Base-by-base conservation (phyloP, 2,888 invertebrate species). In the Nycteola revayana region DNA sequence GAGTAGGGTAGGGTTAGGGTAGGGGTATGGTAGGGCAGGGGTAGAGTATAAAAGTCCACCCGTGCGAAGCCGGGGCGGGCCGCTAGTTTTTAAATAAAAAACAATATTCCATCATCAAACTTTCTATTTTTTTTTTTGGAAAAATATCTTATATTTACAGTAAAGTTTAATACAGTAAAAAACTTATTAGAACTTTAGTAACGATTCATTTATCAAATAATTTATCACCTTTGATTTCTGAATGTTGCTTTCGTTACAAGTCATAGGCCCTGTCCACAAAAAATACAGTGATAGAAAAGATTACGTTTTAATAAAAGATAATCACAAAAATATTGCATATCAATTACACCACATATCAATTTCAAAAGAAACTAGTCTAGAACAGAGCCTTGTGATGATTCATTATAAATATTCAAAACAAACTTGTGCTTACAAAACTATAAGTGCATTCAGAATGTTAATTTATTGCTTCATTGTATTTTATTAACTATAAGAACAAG, bases 111-210 rank as follows among this genome's bases (percentile, higher is more conserved):
- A 37, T 51, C 40, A 38, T 52, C 50, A 54, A 51, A 53, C 52
- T 54, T 56, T 53, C 46, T 43, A 59, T 55, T 60, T 60, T 66
- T 55, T 60, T 60, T 66, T 60, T 52, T 64, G 59, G 35, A 67
- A 65, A 66, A 66, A 65, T 67, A 68, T 60, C 53, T 63, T 63
- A 66, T 64, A 61, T 66, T 62, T 63, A 66, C 63, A 62, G 50
- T 57, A 57, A 61, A 54, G 58, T 57, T 62, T 49, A 55, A 54
- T 60, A 53, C 49, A 49, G 43, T 49, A 57, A 53, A 56, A 56
- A 62, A 56, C 42, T 36, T 39, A 47, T 39, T 34, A 36, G 48
- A 44, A 38, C 37, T 38, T 49, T 18, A 45, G 38, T 54, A 48
- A 54, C 36, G 34, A 54, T 49, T 42, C 39, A 38, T 34, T 21